Evolutionary conservation across 2,888 invertebrate genomes (phyloP), one percentile per base, ranked within the genome.

Genomic region (Suillia variegata): DNA sequence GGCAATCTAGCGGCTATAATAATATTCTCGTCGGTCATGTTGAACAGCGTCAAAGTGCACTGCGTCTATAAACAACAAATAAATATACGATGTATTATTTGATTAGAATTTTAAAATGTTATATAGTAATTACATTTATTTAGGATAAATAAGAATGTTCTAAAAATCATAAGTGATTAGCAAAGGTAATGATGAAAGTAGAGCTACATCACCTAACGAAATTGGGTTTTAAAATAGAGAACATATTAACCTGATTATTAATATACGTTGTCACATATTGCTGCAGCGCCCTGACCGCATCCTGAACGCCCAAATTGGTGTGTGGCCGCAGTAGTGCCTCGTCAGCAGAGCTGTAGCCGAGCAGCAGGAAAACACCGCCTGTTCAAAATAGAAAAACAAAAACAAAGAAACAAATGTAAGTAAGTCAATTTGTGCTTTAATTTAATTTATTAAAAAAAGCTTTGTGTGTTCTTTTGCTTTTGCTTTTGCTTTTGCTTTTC

Each of bases 341-440:
- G 80, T 95, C 94, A n/a, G 90, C 89, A 61, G 93, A 89, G 73
- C 94, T 94, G 83, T 93, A 95, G 59, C 94, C 95, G 59, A 95
- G 87, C 80, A 94, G 89, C 66, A 95, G 85, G 83, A 93, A 95
- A 38, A 94, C 90, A 34, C 95, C 94, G 83, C 92, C 92, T 58
- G 90, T 22, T 65, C 3, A 31, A 54, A n/a, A 56, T 53, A 31
- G 20, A 45, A 18, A 33, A 53, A 58, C 15, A 45, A 21, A 54
- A 55, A 54, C 45, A n/a, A n/a, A n/a, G n/a, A n/a, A n/a, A n/a
- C n/a, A n/a, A n/a, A n/a, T n/a, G n/a, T n/a, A n/a, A n/a, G 62
- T 21, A 57, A 62, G 55, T 58, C 58, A 63, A 58, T 31, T 21
- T 48, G 54, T 49, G 59, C 54, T 63, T 64, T 67, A 31, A 31